phyloP scores from a whole-genome alignment of 2,888 invertebrate genomes.

The Tanytarsus gracilentus region DNA sequence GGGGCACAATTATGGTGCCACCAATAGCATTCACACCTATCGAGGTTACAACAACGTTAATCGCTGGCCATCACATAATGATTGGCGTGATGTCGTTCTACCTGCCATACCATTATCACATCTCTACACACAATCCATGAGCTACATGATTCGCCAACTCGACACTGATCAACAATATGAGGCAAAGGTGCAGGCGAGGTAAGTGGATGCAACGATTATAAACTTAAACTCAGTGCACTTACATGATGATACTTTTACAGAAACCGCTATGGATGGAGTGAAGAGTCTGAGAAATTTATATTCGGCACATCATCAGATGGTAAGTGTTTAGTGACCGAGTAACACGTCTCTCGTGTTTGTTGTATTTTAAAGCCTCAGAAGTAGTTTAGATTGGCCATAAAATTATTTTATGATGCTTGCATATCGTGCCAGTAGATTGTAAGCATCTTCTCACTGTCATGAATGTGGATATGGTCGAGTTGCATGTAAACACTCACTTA shows the following conservation, averaged over 20 bases:
- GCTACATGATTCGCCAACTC: conserved; percentile 55
- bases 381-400: conserved; percentile 23
- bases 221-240: background rate
- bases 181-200: conserved; percentile 55
- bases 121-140: conserved; percentile 53
- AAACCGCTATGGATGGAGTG: conserved; percentile 60
- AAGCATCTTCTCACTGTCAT: background rate
- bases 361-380: background rate
- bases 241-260: conserved; percentile 36
- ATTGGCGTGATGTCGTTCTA: conserved; percentile 52
- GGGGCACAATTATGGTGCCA: conserved; percentile 34
- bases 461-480: no score
- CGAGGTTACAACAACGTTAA: conserved; percentile 32
- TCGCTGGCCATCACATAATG: conserved; percentile 45
- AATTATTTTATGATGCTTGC: conserved; percentile 26
- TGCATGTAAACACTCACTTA: no score
- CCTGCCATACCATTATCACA: conserved; percentile 47
- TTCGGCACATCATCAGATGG: conserved; percentile 56
- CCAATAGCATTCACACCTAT: conserved; percentile 25
- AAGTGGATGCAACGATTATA: conserved; percentile 31
- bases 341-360: conserved; percentile 18
- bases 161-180: conserved; percentile 58
- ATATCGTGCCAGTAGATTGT: conserved; percentile 12
- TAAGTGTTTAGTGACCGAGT: conserved; percentile 38
- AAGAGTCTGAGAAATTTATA: conserved; percentile 52